These are phyloP conservation scores for Pseudococcus viburni DNA, from an alignment of 2,888 invertebrate species.

Conservation along the genomic window DNA sequence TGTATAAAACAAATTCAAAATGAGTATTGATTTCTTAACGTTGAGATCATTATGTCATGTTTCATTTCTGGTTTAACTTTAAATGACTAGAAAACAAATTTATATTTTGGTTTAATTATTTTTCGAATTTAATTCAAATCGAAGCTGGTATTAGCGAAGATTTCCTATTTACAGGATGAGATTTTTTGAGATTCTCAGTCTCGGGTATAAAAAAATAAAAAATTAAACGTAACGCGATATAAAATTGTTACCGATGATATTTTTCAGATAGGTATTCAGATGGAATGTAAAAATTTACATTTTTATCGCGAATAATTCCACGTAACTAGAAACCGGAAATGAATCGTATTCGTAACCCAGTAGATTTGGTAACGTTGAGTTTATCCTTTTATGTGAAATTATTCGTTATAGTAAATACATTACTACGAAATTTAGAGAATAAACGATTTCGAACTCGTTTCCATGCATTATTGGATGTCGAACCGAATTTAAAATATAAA, in stretches of 20 bases:
- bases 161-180: slow-evolving; percentile 45
- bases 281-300: slow-evolving; percentile 35
- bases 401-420: background rate
- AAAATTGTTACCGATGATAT: slow-evolving; percentile 42
- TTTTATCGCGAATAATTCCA: background rate
- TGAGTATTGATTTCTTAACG: slow-evolving; percentile 32
- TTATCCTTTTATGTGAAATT: background rate
- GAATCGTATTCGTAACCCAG: background rate
- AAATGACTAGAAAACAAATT: slow-evolving; percentile 48
- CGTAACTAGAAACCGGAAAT: slow-evolving; percentile 12
- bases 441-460: background rate
- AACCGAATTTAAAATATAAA: background rate
- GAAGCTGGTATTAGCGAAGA: background rate
- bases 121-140: background rate
- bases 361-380: slow-evolving; percentile 5
- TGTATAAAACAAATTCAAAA: slow-evolving; percentile 11
- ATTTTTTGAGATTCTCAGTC: slow-evolving; percentile 14
- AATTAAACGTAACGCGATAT: background rate
- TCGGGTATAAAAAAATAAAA: slow-evolving; percentile 45
- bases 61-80: slow-evolving; percentile 12
- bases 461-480: background rate
- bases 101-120: background rate
- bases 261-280: background rate
- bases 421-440: background rate
- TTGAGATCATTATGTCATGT: slow-evolving; percentile 56